phyloP scores from a whole-genome alignment of 1,140 invertebrate genomes.

The Lucilia sericata region DNA sequence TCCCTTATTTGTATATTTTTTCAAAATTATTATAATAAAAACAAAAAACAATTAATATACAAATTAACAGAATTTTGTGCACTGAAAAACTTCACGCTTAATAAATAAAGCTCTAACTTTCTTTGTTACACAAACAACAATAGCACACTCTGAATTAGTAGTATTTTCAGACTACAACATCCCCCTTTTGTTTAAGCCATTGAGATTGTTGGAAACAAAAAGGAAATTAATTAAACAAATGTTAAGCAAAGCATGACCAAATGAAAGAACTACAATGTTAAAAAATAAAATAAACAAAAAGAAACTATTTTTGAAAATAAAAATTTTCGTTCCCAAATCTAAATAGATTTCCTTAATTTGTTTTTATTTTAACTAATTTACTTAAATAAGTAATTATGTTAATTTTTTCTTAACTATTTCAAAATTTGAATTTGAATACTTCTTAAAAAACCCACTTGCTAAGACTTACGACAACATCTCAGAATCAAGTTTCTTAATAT shows the following conservation, averaged over 20 bases:
- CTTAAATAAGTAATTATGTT: conserved; percentile 41
- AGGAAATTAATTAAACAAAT: conserved; percentile 49
- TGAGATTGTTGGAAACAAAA: conserved; percentile 1
- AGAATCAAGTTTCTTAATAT: background rate
- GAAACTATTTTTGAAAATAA: background rate
- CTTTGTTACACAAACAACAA: background rate
- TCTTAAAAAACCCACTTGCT: background rate
- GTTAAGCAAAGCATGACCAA: conserved; percentile 46
- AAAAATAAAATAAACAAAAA: background rate
- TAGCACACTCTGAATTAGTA: background rate
- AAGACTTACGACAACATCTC: background rate
- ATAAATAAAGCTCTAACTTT: conserved; percentile 37
- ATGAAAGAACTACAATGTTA: background rate
- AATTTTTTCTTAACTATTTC: conserved; percentile 21
- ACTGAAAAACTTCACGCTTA: conserved; percentile 34
- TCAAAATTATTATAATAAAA: too few species aligned
- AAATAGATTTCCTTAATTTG: conserved; percentile 32
- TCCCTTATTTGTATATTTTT: background rate
- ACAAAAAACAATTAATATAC: conserved; percentile 30
- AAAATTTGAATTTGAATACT: too few species aligned
- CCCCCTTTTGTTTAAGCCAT: background rate
- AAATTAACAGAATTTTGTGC: conserved; percentile 44
- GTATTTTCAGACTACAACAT: background rate
- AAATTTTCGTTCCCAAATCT: background rate
- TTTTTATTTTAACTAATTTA: conserved; percentile 22